Conservation (phyloP, 2,113 vertebrate species). For the Sinocyclocheilus anophthalmus region DNA sequence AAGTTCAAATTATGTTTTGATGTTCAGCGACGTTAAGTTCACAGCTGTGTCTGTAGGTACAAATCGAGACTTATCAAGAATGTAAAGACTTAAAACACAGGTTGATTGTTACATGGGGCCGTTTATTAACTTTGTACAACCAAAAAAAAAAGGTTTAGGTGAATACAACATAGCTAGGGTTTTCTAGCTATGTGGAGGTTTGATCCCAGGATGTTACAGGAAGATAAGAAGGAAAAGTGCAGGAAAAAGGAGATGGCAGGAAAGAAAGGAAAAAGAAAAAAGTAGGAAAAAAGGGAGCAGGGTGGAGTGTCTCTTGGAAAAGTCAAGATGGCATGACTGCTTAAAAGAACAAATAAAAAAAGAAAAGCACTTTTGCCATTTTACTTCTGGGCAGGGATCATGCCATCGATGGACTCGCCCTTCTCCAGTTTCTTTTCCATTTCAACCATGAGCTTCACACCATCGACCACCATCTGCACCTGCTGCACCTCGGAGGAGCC, state of each 20-base stretch:
- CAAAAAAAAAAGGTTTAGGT: constrained; percentile 63
- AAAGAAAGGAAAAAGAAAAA: constrained; percentile 48
- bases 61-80: neutral
- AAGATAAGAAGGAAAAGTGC: constrained; percentile 46
- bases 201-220: constrained; percentile 81
- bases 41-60: no score
- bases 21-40: neutral
- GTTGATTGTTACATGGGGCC: constrained; percentile 73
- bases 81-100: constrained; percentile 36
- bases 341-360: constrained; percentile 62
- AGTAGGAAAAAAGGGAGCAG: constrained; percentile 52
- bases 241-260: constrained; percentile 43
- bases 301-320: constrained; percentile 64
- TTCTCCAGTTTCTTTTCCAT: constrained; percentile 99
- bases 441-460: constrained; percentile 96
- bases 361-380: constrained; percentile 63
- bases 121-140: constrained; percentile 78
- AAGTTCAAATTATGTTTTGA: neutral
- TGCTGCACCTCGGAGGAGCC: constrained; percentile 93
- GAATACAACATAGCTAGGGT: constrained; percentile 62
- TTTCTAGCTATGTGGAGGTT: constrained; percentile 66
- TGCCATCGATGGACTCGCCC: constrained; percentile 87
- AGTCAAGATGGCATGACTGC: constrained; percentile 62
- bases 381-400: constrained; percentile 97
- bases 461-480: constrained; percentile 96